Evolutionary conservation across 2,888 invertebrate species (phyloP), one percentile per base, ranked within the genome.

Genomic region (Drosophila sordidapex): DNA sequence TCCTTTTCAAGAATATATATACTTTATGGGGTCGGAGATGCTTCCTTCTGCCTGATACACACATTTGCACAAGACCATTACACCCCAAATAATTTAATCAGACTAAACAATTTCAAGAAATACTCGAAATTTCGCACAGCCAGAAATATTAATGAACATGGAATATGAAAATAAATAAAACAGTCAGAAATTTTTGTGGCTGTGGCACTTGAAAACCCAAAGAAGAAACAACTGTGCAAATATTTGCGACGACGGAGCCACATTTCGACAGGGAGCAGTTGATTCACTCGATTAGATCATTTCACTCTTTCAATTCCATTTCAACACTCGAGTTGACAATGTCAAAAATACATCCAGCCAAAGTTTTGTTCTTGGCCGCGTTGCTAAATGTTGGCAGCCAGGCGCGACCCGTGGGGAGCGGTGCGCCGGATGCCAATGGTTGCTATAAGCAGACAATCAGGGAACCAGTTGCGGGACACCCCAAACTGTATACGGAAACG

Each of bases 401-500:
- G 33, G 78, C 85, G 1, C 59, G 62, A 11, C 88, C 88, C 0
- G 21, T 18, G 33, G 10, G 11, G 11, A 33, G 33, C 0, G 75
- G 86, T 0, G 25, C 57, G 0, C 62, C 69, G 15, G 72, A 76
- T 53, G 73, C 79, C 15, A 76, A 78, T 35, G 87, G 87, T 4
- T 87, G 87, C 63, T 90, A 90, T 29, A 76, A 31, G 33, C 88
- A 86, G 67, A 88, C 75, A 1, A 61, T 88, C 7, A 82, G 76
- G 29, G 80, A 88, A 18, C 87, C 83, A 4, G 40, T 83, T 25
- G 58, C 71, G 1, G 65, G 66, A 13, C 65, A 80, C 43, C 25
- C 68, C 1, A 77, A 76, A 15, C 48, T 73, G 7, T 90, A 81
- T 13, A 82, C 79, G 0, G 83, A 90, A 65, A 88, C 90, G 8